These are phyloP conservation scores for Dichetophora obliterata DNA, from an alignment of 2,888 invertebrate genomes.

Conservation along the genomic window DNA sequence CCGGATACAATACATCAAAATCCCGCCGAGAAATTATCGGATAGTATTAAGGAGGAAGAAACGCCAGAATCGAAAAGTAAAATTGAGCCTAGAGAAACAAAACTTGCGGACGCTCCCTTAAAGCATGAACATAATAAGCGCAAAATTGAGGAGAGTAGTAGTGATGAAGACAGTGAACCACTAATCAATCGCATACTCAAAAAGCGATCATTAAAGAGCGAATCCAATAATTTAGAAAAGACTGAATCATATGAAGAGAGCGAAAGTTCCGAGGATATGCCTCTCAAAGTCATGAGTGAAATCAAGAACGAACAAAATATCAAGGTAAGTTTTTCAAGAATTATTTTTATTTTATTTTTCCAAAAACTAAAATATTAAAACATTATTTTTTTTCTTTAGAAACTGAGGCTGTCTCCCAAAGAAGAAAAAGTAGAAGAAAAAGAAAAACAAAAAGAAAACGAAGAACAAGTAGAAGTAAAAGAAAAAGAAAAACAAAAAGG, in stretches of 20 bases:
- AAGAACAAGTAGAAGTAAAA: no score
- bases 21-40: constrained; percentile 19
- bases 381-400: constrained; percentile 1
- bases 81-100: background rate
- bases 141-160: background rate
- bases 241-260: background rate
- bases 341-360: no score
- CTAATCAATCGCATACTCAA: background rate
- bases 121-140: no score
- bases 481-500: no score
- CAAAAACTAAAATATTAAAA: background rate
- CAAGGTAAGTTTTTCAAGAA: background rate
- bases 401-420: background rate
- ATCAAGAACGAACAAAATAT: background rate
- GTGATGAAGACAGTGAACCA: background rate
- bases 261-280: no score
- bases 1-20: constrained; percentile 40
- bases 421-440: no score
- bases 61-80: background rate
- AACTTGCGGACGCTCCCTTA: background rate
- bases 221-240: background rate
- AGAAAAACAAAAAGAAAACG: no score
- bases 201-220: background rate
- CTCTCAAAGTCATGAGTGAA: no score
- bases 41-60: background rate